Evolutionary conservation across 2,797 vertebrate genomes (phyloP), one percentile per base, ranked within the genome.

Genomic region (Momotus momota): DNA sequence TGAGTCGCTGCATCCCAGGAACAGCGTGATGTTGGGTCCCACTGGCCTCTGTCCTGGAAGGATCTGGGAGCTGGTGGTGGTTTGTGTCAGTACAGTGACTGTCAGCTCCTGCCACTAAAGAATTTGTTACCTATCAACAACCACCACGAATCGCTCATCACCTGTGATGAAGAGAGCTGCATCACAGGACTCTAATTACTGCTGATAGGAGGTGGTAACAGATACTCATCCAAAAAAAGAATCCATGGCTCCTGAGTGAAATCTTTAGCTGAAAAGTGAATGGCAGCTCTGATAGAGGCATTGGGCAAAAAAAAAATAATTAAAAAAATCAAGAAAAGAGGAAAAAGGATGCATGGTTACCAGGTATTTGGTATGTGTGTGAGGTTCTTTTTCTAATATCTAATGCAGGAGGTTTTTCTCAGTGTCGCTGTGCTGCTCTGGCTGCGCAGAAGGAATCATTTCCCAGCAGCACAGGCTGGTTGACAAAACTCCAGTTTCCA

Each of bases 171-270:
- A 20, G 27, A 83, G 23, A 62, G 58, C 77, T 74, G 82, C 88
- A 58, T 86, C 88, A 12, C 52, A 43, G 13, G 69, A 60, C 83
- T 90, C 65, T 88, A 84, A 96, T 93, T 88, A 82, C 93, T 43
- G 81, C 87, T 84, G 88, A 81, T 65, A 90, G 85, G 66, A 94
- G 93, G 49, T 49, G 40, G 46, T 81, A 83, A 90, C 92, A 94
- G 92, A 72, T 60, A 35, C 65, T 88, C 78, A 79, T 45, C 82
- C 82, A 57, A 69, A 77, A 94, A 92, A 95, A 58, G 62, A 81
- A 62, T 15, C n/a, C 62, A 2, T 4, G 41, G 58, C 73, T 91
- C 58, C 86, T 49, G 66, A 86, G 95, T 62, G 67, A 77, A 81
- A 45, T 48, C 81, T 75, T 93, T 9, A 58, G 51, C 82, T 92